Conservation (phyloP, 2,797 vertebrate species). For the Allobates femoralis region DNA sequence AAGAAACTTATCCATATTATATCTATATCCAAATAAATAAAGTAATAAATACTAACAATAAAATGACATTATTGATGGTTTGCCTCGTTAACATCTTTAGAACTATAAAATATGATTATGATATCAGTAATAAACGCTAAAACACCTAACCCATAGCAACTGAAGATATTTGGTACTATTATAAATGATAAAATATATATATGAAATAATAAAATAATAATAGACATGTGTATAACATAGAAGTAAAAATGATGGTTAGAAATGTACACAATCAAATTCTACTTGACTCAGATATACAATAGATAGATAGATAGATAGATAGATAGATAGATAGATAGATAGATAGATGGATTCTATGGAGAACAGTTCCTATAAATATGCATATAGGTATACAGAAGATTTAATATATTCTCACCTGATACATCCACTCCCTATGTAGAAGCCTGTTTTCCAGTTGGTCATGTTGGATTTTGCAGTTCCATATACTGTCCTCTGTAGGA, state of each 20-base stretch:
- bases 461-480: slow-evolving; percentile 28
- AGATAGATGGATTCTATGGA: not conserved
- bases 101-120: not conserved
- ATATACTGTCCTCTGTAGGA: slow-evolving; percentile 42
- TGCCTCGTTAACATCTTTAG: not conserved
- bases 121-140: not conserved
- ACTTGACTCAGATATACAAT: not conserved
- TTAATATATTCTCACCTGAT: slow-evolving; percentile 46
- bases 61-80: not conserved
- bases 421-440: not conserved
- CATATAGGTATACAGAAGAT: not conserved
- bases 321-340: not conserved
- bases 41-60: not conserved
- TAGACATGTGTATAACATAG: not conserved
- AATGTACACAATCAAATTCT: not conserved
- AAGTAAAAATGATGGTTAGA: not conserved
- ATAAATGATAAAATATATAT: not conserved
- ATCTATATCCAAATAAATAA: not conserved
- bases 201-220: not conserved
- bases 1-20: not conserved
- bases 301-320: not conserved
- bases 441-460: slow-evolving; percentile 33
- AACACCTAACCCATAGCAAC: not conserved
- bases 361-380: not conserved
- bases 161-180: not conserved